These are phyloP conservation scores for Scaeva pyrastri DNA, from an alignment of 2,888 invertebrate genomes.

Conservation along the genomic window DNA sequence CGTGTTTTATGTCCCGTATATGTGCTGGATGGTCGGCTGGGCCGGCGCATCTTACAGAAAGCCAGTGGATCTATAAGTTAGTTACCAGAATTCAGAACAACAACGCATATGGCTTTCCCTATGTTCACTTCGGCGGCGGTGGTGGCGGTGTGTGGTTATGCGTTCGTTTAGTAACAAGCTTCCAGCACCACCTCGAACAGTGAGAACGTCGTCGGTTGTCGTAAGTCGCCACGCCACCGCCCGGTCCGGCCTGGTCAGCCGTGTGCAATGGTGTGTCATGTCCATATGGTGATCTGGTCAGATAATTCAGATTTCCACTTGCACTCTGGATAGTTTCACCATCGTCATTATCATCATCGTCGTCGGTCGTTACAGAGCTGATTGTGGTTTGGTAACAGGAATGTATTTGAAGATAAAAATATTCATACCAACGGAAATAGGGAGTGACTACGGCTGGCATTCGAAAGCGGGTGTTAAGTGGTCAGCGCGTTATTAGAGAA, in stretches of 20 bases:
- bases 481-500: slow-evolving; percentile 63
- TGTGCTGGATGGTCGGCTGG: slow-evolving; percentile 21
- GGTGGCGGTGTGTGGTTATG: slow-evolving; percentile 6
- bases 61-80: slow-evolving; percentile 33
- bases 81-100: slow-evolving; percentile 64
- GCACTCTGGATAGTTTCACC: slow-evolving; percentile 67
- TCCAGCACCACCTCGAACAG: slow-evolving; percentile 25
- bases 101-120: slow-evolving; percentile 65
- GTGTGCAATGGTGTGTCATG: slow-evolving; percentile 70
- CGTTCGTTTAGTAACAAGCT: slow-evolving; percentile 14
- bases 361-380: slow-evolving; percentile 23
- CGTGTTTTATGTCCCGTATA: slow-evolving; percentile 42
- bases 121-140: too few relatives aligned
- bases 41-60: slow-evolving; percentile 38
- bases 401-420: slow-evolving; percentile 31
- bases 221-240: too few relatives aligned
- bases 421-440: background rate
- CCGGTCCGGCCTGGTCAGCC: too few relatives aligned
- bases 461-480: slow-evolving; percentile 39
- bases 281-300: slow-evolving; percentile 75
- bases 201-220: slow-evolving; percentile 18
- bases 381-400: slow-evolving; percentile 30
- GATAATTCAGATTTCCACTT: slow-evolving; percentile 76
- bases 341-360: slow-evolving; percentile 47
- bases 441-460: slow-evolving; percentile 10